These are phyloP conservation scores for Platyura marginata DNA, from an alignment of 1,140 invertebrate genomes.

Conservation along the genomic window DNA sequence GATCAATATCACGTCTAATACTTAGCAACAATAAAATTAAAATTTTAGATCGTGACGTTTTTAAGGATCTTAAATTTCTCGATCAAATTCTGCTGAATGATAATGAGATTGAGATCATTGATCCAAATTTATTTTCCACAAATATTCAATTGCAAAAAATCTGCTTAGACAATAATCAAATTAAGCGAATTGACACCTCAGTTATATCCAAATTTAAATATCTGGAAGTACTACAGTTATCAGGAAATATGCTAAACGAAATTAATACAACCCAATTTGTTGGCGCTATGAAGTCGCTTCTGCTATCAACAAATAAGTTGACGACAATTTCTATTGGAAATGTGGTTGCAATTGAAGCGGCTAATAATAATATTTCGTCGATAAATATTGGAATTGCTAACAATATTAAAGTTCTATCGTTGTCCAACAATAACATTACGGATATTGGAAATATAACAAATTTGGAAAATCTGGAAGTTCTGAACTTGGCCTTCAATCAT, in stretches of 20 bases:
- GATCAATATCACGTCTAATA: constrained; percentile 12
- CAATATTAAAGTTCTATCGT: constrained; percentile 13
- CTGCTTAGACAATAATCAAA: constrained; percentile 14
- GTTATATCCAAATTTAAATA: constrained; percentile 6
- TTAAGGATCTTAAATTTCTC: constrained; percentile 17
- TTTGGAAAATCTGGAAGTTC: constrained; percentile 10
- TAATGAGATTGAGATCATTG: constrained; percentile 13
- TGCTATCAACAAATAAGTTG: not conserved
- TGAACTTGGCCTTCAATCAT: constrained; percentile 18
- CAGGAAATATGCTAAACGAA: constrained; percentile 10
- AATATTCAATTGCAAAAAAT: constrained; percentile 16
- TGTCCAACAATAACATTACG: constrained; percentile 11
- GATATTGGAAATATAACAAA: constrained; percentile 16
- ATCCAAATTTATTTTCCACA: constrained; percentile 16
- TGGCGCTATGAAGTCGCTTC: not conserved
- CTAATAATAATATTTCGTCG: constrained; percentile 14
- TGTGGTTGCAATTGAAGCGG: constrained; percentile 6
- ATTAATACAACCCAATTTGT: constrained; percentile 5
- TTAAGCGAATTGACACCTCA: constrained; percentile 13
- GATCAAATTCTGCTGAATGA: constrained; percentile 14
- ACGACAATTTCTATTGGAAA: not conserved
- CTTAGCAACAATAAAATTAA: constrained; percentile 13
- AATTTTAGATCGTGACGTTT: constrained; percentile 14
- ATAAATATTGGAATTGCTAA: constrained; percentile 11
- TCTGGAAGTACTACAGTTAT: constrained; percentile 11